phyloP scores from a whole-genome alignment of 1,140 invertebrate species.

The Goniozus legneri region DNA sequence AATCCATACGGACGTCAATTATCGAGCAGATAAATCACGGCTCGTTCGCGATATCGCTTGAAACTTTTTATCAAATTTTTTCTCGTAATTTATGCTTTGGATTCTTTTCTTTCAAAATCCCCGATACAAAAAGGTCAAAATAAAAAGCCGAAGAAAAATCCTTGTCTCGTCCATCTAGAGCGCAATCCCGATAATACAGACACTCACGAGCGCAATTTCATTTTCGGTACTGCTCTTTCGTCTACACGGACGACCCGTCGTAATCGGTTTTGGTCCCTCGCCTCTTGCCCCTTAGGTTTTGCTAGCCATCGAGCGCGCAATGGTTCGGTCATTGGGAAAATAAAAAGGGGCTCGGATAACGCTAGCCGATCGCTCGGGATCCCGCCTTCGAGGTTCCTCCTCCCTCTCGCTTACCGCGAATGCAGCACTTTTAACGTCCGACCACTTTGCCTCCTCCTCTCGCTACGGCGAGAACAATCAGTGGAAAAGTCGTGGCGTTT shows the following conservation, averaged over 20 bases:
- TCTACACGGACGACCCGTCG: conserved; percentile 18
- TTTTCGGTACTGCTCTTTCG: conserved; percentile 28
- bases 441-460: conserved; percentile 26
- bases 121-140: background rate
- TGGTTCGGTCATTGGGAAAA: conserved; percentile 15
- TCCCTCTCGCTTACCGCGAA: conserved; percentile 22
- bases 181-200: conserved; percentile 21
- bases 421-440: conserved; percentile 27
- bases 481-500: conserved; percentile 11
- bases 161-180: conserved; percentile 7
- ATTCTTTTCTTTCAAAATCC: too few relatives aligned
- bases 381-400: background rate
- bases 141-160: background rate
- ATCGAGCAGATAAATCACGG: too few relatives aligned
- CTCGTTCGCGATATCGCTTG: too few relatives aligned
- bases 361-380: background rate
- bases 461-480: conserved; percentile 14
- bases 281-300: too few relatives aligned
- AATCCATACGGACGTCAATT: too few relatives aligned
- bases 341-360: conserved; percentile 18
- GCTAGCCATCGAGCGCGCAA: too few relatives aligned
- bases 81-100: too few relatives aligned
- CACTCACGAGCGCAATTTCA: conserved; percentile 30
- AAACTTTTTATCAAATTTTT: too few relatives aligned
- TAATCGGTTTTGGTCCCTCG: conserved; percentile 32